Evolutionary conservation across 2,888 invertebrate genomes (phyloP), one percentile per base, ranked within the genome.

Genomic region (Cryptophagus acutangulus): DNA sequence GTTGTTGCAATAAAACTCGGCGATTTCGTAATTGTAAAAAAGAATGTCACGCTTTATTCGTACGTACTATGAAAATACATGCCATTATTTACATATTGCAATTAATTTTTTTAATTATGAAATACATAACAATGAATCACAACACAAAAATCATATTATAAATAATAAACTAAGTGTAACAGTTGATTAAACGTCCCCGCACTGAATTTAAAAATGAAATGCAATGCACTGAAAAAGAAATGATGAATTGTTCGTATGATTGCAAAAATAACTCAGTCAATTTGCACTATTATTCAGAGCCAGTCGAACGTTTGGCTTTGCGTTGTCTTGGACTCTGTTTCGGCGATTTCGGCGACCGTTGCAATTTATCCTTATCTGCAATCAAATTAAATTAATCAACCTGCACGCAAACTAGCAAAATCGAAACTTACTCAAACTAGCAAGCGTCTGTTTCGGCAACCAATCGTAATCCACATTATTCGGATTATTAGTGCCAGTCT

Each of bases 381-480:
- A 62, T 40, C 38, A 53, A 56, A 46, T 49, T 37, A 38, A 43
- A 40, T 17, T n/a, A n/a, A n/a, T n/a, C n/a, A n/a, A n/a, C n/a
- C n/a, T n/a, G n/a, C n/a, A 33, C 12, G 36, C 17, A 17, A 29
- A 30, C 17, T 13, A 41, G 16, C 15, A 17, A 20, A 31, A 18
- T 38, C 12, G 30, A 28, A 35, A 78, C 88, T 81, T 75, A 91
- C 90, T 89, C 54, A 89, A 74, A 66, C 79, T 81, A 55, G 85
- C 83, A 36, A 91, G 76, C 48, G 88, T 87, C 70, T 93, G 90
- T 63, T 87, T 85, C 26, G 99, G 97, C 63, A 99, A 76, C 99
- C 99, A 99, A 58, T 99, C 96, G 63, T 91, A 96, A 71, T 99
- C 97, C 2, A 99, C 92, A 70, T 93, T 91, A 58, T 86, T 82